A percentile compares a stretch with the other conserved stretches of the same genome.
Evolutionary conservation across 1,140 invertebrate species (phyloP).

Genomic region (Zaprionus ghesquierei): DNA sequence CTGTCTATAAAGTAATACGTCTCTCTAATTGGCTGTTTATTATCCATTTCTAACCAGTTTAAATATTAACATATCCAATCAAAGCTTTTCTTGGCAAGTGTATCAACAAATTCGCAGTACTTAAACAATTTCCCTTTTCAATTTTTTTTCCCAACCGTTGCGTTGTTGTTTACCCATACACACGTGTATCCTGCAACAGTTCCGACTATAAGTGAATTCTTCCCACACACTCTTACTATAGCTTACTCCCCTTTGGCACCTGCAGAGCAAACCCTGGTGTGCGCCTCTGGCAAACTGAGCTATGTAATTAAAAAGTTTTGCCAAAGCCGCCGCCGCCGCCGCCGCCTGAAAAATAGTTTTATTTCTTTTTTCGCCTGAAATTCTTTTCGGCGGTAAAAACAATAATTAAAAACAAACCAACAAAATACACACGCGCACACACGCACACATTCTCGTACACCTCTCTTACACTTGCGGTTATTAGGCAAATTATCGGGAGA

Average conservation of each 20-base stretch:
- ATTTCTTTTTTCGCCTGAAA: neutral
- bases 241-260: neutral
- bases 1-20: no score
- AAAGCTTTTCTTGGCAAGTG: neutral
- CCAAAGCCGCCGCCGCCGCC: slow-evolving; percentile 31
- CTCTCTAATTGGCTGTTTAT: neutral
- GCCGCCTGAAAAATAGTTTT: slow-evolving; percentile 15
- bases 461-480: slow-evolving; percentile 17
- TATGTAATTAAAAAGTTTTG: slow-evolving; percentile 71
- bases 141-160: neutral
- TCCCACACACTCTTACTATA: neutral
- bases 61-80: neutral
- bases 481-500: slow-evolving; percentile 42
- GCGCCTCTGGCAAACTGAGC: slow-evolving; percentile 36
- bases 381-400: slow-evolving; percentile 37
- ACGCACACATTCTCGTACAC: neutral
- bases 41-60: neutral
- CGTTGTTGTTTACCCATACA: slow-evolving; percentile 12
- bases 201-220: neutral
- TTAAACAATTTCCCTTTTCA: slow-evolving; percentile 1
- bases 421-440: neutral
- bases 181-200: slow-evolving; percentile 16
- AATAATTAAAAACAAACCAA: slow-evolving; percentile 53
- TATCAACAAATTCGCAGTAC: neutral
- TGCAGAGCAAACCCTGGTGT: neutral